Conservation (phyloP, 2,888 invertebrate genomes). For the Erannis defoliaria region DNA sequence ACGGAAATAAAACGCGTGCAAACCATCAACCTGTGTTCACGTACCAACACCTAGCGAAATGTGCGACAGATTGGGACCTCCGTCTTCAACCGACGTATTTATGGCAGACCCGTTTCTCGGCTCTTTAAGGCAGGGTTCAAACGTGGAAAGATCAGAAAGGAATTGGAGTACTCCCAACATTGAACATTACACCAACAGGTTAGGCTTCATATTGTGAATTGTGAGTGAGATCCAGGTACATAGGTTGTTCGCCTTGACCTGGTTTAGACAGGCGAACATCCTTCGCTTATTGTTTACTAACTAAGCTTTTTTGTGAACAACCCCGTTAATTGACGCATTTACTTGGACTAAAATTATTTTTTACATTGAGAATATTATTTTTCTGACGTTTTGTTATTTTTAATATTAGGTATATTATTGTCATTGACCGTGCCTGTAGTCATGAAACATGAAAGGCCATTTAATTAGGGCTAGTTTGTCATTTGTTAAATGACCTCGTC, state of each 20-base stretch:
- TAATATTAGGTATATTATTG: neutral
- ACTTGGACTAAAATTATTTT: neutral
- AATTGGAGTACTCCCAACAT: neutral
- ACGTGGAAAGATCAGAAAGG: constrained; percentile 15
- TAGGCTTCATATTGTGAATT: constrained; percentile 13
- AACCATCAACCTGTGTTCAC: constrained; percentile 19
- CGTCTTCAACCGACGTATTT: constrained; percentile 27
- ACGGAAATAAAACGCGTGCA: constrained; percentile 5
- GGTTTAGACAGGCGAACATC: constrained; percentile 28
- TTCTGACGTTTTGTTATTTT: neutral
- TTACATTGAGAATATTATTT: no score
- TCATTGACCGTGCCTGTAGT: neutral
- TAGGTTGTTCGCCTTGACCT: constrained; percentile 34
- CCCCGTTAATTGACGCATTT: constrained; percentile 20
- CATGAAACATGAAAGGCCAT: neutral
- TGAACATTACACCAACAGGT: constrained; percentile 9
- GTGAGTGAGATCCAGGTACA: constrained; percentile 23
- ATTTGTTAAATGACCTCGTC: constrained; percentile 10
- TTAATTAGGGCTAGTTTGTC: neutral
- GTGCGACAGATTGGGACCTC: constrained; percentile 26
- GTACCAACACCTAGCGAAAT: constrained; percentile 31
- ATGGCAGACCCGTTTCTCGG: constrained; percentile 16
- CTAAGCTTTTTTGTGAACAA: constrained; percentile 21
- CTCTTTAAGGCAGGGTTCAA: constrained; percentile 17
- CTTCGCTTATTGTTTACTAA: constrained; percentile 34